These are phyloP conservation scores for Percopsis omiscomaycus DNA, from an alignment of 2,797 vertebrate species.

Conservation along the genomic window DNA sequence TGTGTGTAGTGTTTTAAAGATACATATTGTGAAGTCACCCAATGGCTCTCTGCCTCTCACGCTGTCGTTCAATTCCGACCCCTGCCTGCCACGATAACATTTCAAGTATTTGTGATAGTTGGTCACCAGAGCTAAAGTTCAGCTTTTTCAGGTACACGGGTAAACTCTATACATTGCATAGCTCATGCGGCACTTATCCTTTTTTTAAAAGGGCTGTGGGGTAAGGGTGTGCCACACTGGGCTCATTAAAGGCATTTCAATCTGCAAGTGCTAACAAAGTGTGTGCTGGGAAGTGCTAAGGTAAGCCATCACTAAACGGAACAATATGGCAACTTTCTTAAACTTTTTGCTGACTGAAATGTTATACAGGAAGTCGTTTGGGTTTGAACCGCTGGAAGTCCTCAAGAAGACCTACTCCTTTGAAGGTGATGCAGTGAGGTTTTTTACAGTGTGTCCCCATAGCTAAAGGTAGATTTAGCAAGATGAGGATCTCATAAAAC, in stretches of 20 bases:
- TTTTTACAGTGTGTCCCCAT: neutral
- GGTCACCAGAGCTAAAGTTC: slow-evolving; percentile 78
- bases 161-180: slow-evolving; percentile 94
- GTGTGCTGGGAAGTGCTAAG: slow-evolving; percentile 81
- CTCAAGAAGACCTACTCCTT: neutral
- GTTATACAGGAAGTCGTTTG: neutral
- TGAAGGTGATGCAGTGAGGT: neutral
- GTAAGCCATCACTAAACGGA: slow-evolving; percentile 67
- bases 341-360: slow-evolving; percentile 23
- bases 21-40: no score
- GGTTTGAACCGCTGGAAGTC: slow-evolving; percentile 3
- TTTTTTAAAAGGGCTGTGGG: slow-evolving; percentile 72
- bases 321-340: slow-evolving; percentile 60
- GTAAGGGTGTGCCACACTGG: slow-evolving; percentile 70
- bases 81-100: slow-evolving; percentile 62
- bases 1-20: no score
- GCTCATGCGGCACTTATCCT: slow-evolving; percentile 88
- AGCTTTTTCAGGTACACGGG: slow-evolving; percentile 80
- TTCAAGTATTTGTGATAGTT: slow-evolving; percentile 94
- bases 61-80: neutral
- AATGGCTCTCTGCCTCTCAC: neutral
- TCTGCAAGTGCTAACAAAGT: slow-evolving; percentile 88
- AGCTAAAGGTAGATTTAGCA: neutral
- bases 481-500: slow-evolving; percentile 6
- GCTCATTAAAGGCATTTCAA: slow-evolving; percentile 85